Evolutionary conservation across 2,888 invertebrate genomes (phyloP).

Genomic region (Tromatobia lineatoria): DNA sequence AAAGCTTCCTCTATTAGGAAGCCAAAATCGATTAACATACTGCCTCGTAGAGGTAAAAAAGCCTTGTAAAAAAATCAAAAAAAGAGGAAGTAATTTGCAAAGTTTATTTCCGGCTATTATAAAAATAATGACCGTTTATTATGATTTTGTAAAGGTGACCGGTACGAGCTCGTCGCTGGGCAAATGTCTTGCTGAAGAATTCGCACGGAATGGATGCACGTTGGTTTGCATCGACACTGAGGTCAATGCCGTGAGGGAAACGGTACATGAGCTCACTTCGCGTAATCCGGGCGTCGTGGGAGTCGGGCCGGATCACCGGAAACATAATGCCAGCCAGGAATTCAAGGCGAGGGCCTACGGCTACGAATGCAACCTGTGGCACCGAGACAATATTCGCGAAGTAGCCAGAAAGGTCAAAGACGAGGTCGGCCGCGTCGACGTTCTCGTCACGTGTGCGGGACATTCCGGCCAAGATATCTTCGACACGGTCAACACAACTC

Average conservation of each 20-base stretch:
- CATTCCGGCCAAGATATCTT: constrained; percentile 76
- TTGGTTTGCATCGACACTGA: constrained; percentile 80
- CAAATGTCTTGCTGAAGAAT: constrained; percentile 78
- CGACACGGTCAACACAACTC: constrained; percentile 77
- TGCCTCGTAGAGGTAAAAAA: too few species aligned
- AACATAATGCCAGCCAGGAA: constrained; percentile 63
- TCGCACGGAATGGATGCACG: constrained; percentile 78
- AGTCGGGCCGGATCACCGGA: constrained; percentile 71
- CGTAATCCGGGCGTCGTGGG: constrained; percentile 70
- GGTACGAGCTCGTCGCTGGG: constrained; percentile 79
- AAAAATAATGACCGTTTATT: not conserved
- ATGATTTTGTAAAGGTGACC: constrained; percentile 74
- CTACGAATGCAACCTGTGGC: constrained; percentile 78
- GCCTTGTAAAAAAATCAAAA: too few species aligned
- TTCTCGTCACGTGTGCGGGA: constrained; percentile 81
- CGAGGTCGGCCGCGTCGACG: constrained; percentile 79
- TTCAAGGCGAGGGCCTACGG: constrained; percentile 68
- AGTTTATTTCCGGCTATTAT: not conserved
- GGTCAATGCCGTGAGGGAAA: constrained; percentile 69
- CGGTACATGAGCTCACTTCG: constrained; percentile 66
- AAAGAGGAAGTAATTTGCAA: too few species aligned
- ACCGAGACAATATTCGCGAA: constrained; percentile 76
- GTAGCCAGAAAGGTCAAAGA: constrained; percentile 77
- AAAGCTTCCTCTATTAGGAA: too few species aligned
- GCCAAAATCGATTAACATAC: too few species aligned